These are phyloP conservation scores for Erebia palarica DNA, from an alignment of 2,888 invertebrate genomes.

Conservation along the genomic window DNA sequence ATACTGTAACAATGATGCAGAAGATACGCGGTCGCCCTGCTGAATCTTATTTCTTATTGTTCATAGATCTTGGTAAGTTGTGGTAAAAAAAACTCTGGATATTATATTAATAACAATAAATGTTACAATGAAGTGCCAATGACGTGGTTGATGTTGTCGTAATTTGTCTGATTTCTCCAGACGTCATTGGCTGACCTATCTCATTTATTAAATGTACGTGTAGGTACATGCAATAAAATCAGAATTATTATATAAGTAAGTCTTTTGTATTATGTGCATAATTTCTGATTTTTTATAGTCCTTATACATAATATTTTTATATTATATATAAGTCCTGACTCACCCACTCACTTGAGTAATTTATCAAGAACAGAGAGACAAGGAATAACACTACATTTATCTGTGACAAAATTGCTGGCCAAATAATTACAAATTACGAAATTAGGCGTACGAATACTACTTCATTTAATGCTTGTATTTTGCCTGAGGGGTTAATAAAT, in stretches of 20 bases:
- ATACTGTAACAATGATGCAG: too few relatives aligned
- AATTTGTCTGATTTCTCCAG: not conserved
- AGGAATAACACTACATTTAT: too few relatives aligned
- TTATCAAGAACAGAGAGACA: too few relatives aligned
- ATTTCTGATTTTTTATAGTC: too few relatives aligned
- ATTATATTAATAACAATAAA: not conserved
- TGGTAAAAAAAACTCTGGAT: not conserved
- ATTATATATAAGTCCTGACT: too few relatives aligned
- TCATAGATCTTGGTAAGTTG: not conserved
- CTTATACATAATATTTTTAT: too few relatives aligned
- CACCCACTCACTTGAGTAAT: too few relatives aligned
- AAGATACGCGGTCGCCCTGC: too few relatives aligned
- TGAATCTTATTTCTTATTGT: too few relatives aligned
- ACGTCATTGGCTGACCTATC: slow-evolving; percentile 6
- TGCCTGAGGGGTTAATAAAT: slow-evolving; percentile 4
- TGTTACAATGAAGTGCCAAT: not conserved
- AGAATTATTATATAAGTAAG: not conserved
- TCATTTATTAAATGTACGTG: not conserved
- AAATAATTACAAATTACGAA: not conserved
- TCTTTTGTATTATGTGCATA: too few relatives aligned
- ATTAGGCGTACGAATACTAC: too few relatives aligned
- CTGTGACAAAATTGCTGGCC: too few relatives aligned
- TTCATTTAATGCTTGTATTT: not conserved
- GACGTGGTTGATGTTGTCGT: slow-evolving; percentile 3
- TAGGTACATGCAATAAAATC: not conserved